Conservation (phyloP, 35 echinoderm and acorn worm species). For the Ophioderma brevispina region DNA sequence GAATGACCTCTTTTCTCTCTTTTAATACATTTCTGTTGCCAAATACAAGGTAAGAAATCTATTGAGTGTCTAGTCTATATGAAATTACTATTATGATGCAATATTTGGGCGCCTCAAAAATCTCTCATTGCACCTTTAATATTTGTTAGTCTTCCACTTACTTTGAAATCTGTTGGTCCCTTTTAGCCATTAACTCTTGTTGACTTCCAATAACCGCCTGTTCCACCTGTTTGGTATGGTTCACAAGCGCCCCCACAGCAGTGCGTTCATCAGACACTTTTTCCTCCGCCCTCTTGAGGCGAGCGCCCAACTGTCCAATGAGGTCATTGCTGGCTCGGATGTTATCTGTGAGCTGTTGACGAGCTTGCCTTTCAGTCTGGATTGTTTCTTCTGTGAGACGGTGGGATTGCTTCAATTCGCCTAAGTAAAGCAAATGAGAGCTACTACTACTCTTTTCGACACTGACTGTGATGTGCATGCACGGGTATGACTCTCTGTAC, state of each 20-base stretch:
- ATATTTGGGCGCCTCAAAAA: too few relatives aligned
- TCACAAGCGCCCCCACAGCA: conserved; percentile 92
- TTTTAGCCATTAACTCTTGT: conserved; percentile 87
- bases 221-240: conserved; percentile 99
- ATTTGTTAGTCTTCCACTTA: conserved; percentile 51
- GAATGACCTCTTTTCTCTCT: neutral
- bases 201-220: conserved; percentile 96
- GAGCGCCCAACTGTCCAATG: conserved; percentile 93
- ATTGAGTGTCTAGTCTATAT: too few relatives aligned
- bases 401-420: conserved; percentile 90
- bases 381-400: conserved; percentile 77
- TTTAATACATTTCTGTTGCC: too few relatives aligned
- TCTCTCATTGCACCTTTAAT: too few relatives aligned
- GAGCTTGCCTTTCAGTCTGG: conserved; percentile 59
- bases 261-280: conserved; percentile 91
- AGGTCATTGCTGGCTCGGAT: conserved; percentile 96
- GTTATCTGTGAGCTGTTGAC: conserved; percentile 91
- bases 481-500: too few relatives aligned
- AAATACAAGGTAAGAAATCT: too few relatives aligned
- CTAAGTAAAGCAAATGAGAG: conserved; percentile 13
- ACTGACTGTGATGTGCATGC: too few relatives aligned
- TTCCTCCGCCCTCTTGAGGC: conserved; percentile 94
- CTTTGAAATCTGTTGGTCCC: conserved; percentile 91
- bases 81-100: too few relatives aligned
- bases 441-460: neutral